Percentiles rank a stretch among this genome's conserved stretches.
phyloP scores from a whole-genome alignment of 2,113 vertebrate species.

The Psilopsiagon aymara region DNA sequence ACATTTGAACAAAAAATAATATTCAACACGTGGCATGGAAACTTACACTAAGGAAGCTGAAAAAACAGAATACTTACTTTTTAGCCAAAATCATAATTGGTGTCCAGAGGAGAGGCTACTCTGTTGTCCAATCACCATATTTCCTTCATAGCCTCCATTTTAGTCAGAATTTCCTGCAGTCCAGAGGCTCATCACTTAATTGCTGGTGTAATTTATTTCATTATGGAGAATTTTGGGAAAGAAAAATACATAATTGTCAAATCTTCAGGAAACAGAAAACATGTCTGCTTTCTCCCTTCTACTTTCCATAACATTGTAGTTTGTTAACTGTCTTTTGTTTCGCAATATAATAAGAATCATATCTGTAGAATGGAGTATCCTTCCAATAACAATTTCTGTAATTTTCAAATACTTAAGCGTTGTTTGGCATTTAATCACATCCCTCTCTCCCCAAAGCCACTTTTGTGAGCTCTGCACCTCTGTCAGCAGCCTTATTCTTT shows the following conservation, averaged over 20 bases:
- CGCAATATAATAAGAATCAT: background rate
- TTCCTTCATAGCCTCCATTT: background rate
- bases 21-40: background rate
- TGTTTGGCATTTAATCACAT: background rate
- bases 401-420: background rate
- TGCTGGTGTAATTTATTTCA: background rate
- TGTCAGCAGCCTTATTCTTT: slow-evolving; percentile 8
- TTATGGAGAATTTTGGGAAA: background rate
- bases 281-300: background rate
- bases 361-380: background rate
- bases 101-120: background rate
- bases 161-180: background rate
- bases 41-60: background rate
- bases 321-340: background rate
- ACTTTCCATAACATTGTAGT: background rate
- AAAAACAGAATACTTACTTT: background rate
- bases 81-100: background rate
- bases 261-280: background rate
- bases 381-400: background rate
- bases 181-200: background rate
- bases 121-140: background rate
- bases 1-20: background rate
- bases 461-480: background rate
- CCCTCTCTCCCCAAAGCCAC: background rate
- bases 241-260: background rate